Conservation (phyloP, 2,888 invertebrate species). For the Drosophila fulvimacula region DNA sequence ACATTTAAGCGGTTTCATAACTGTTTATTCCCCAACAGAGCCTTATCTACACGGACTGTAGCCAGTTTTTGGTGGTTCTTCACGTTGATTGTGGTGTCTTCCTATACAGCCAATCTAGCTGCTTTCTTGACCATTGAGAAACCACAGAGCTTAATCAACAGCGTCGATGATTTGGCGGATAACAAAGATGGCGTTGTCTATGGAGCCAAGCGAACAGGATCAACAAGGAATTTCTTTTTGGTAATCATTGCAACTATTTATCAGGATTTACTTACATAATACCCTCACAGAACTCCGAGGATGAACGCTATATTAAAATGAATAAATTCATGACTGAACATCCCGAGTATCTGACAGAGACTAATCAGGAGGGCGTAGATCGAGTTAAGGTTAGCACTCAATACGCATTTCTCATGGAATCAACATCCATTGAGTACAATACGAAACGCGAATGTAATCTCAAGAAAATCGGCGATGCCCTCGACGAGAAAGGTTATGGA, state of each 20-base stretch:
- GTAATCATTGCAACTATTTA: conserved; percentile 86
- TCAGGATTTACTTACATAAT: background rate
- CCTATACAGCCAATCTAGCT: conserved; percentile 96
- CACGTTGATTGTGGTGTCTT: conserved; percentile 90
- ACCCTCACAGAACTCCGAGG: conserved; percentile 88
- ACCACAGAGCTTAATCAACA: conserved; percentile 89
- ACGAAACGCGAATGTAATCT: conserved; percentile 88
- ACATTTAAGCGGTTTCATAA: too few relatives aligned
- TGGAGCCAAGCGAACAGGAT: conserved; percentile 93
- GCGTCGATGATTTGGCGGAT: conserved; percentile 92
- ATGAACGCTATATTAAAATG: conserved; percentile 91
- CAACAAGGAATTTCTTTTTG: conserved; percentile 95
- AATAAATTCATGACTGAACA: conserved; percentile 91
- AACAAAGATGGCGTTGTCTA: conserved; percentile 92
- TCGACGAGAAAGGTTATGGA: conserved; percentile 91
- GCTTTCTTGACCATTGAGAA: conserved; percentile 94
- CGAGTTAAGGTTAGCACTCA: conserved; percentile 82
- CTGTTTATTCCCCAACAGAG: conserved; percentile 85
- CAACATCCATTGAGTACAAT: conserved; percentile 90
- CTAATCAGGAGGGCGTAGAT: conserved; percentile 87
- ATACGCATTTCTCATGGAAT: conserved; percentile 93
- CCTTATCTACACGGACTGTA: conserved; percentile 93
- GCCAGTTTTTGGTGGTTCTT: conserved; percentile 96
- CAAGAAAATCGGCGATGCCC: conserved; percentile 87
- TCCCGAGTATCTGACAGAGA: conserved; percentile 86